Evolutionary conservation across 1,140 invertebrate genomes (phyloP), one percentile per base, ranked within the genome.

Genomic region (Lepidurus apus): DNA sequence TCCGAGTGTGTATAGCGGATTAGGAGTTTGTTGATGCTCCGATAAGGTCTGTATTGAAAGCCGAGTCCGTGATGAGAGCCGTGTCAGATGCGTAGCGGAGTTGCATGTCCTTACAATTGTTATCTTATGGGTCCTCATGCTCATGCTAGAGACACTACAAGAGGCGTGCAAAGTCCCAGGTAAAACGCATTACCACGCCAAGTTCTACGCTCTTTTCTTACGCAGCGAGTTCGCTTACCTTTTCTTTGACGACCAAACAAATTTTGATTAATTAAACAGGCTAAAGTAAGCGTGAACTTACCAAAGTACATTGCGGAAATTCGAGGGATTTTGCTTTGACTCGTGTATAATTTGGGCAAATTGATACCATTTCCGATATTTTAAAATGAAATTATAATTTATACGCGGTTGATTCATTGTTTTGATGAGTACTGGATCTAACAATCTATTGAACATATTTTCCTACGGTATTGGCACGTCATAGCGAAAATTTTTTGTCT

Each of bases 91-190:
- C 53, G 53, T 17, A 65, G 53, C 53, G 53, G 53, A 65, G 53
- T 65, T 65, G 53, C 53, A 65, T 65, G 4, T 65, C 53, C 53
- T 13, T n/a, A 65, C 53, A 65, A 65, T 65, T 65, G 13, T 65
- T 65, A 65, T 65, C 53, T 65, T 65, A 65, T 65, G 17, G 53
- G 53, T 65, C 53, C 9, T 65, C 26, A 26, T 26, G 26, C 26
- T 26, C 26, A 26, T 26, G 26, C 26, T 13, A 21, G 53, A 65
- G 53, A 65, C 53, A 21, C 17, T 21, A 65, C 53, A 65, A 65
- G 53, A 65, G 53, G 53, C 53, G 53, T 65, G 53, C 53, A 65
- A 65, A 65, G 53, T 65, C 21, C 53, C 53, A 65, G 53, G 53
- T 65, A 65, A 65, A 65, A 65, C 53, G 53, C 53, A 65, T 65